These are phyloP conservation scores for Myiotriccus ornatus DNA, from an alignment of 2,797 vertebrate species.

Conservation along the genomic window DNA sequence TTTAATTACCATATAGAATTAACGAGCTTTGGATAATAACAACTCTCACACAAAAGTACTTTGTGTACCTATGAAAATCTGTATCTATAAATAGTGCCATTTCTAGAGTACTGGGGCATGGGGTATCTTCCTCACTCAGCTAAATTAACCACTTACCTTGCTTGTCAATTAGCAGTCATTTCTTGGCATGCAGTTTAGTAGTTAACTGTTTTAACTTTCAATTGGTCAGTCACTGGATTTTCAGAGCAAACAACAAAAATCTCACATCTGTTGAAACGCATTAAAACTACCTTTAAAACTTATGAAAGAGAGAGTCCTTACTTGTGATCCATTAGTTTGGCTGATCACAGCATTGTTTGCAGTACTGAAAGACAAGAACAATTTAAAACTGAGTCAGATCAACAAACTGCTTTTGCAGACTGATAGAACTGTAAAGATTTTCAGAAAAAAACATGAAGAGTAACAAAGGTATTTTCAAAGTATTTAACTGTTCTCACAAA, in stretches of 20 bases:
- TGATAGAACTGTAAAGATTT: neutral
- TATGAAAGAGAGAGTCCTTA: constrained; percentile 46
- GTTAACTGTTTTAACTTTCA: neutral
- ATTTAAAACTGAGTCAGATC: neutral
- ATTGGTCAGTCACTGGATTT: neutral
- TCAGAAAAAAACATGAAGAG: neutral
- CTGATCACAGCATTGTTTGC: constrained; percentile 73
- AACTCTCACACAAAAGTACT: neutral
- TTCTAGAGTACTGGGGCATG: neutral
- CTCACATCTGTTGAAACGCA: neutral
- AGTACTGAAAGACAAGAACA: constrained; percentile 69
- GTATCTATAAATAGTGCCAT: neutral
- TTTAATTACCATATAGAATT: neutral
- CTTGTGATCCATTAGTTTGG: constrained; percentile 80
- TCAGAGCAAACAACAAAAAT: neutral
- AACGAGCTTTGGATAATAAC: neutral
- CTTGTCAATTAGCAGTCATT: neutral
- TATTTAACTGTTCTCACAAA: neutral
- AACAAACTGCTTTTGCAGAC: neutral
- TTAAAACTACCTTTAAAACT: neutral
- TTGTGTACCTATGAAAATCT: neutral
- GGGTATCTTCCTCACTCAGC: neutral
- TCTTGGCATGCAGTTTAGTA: neutral
- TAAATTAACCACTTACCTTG: neutral
- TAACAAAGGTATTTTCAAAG: neutral